A percentile compares a stretch with the other conserved stretches of the same genome.
Evolutionary conservation across 2,797 vertebrate species (phyloP).

Genomic region (Antennarius maculatus): DNA sequence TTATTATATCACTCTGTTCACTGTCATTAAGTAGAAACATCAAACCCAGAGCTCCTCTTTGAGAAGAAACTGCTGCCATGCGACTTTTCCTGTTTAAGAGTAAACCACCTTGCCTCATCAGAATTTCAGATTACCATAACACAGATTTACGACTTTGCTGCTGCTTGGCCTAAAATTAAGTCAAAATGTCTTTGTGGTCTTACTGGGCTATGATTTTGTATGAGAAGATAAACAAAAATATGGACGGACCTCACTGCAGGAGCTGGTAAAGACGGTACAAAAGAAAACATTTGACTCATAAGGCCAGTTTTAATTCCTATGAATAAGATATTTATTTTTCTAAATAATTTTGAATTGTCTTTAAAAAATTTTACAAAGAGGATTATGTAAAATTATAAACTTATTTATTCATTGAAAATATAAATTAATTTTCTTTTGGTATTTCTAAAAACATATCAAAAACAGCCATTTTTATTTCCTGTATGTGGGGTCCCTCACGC

Average conservation of each 20-base stretch:
- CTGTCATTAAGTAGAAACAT: constrained; percentile 20
- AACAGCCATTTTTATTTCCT: too few relatives aligned
- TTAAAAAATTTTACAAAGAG: too few relatives aligned
- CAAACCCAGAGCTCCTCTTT: constrained; percentile 47
- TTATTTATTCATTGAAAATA: too few relatives aligned
- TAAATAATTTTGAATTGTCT: too few relatives aligned
- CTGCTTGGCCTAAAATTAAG: neutral
- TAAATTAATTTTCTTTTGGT: too few relatives aligned
- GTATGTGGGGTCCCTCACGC: too few relatives aligned
- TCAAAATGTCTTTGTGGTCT: neutral
- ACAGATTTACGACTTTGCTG: neutral
- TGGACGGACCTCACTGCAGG: neutral
- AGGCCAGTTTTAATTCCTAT: neutral
- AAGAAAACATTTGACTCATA: neutral
- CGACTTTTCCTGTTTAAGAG: constrained; percentile 22
- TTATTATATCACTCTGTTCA: neutral
- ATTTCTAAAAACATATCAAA: too few relatives aligned
- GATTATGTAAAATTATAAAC: too few relatives aligned
- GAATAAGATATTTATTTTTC: neutral
- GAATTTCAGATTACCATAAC: neutral
- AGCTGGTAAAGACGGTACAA: neutral
- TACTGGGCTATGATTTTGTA: neutral
- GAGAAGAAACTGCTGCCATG: constrained; percentile 23
- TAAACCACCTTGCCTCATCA: constrained; percentile 8
- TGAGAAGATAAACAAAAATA: neutral